phyloP scores from a whole-genome alignment of 2,888 invertebrate genomes.

The Mechanitis messenoides region DNA sequence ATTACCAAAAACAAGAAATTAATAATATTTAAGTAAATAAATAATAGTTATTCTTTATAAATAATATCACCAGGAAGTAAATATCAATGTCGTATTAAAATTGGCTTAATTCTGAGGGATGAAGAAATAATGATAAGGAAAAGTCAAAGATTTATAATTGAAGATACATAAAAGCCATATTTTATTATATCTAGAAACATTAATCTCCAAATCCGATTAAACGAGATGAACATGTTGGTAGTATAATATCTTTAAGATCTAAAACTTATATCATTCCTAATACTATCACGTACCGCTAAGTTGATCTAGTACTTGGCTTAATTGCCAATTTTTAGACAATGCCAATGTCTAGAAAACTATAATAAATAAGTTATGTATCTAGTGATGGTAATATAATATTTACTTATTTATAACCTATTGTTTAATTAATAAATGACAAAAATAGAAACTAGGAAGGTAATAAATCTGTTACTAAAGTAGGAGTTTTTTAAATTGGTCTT shows the following conservation, averaged over 20 bases:
- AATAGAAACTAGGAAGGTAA: no score
- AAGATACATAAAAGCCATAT: conserved; percentile 7
- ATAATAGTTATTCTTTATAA: neutral
- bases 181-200: conserved; percentile 4
- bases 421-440: no score
- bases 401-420: no score
- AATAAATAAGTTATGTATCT: neutral
- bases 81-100: conserved; percentile 9
- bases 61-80: conserved; percentile 28
- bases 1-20: no score
- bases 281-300: conserved; percentile 16
- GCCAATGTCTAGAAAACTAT: neutral
- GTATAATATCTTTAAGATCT: conserved; percentile 14
- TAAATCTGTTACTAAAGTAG: no score
- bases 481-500: no score
- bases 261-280: conserved; percentile 18
- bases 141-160: neutral
- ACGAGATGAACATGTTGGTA: conserved; percentile 6
- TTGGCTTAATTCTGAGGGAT: no score
- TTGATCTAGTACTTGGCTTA: conserved; percentile 18
- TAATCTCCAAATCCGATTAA: conserved; percentile 36
- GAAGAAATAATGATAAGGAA: neutral
- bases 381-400: no score
- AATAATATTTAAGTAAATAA: no score
- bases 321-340: conserved; percentile 17